phyloP scores from a whole-genome alignment of 2,888 invertebrate species.

The Platynereis dumerilii region DNA sequence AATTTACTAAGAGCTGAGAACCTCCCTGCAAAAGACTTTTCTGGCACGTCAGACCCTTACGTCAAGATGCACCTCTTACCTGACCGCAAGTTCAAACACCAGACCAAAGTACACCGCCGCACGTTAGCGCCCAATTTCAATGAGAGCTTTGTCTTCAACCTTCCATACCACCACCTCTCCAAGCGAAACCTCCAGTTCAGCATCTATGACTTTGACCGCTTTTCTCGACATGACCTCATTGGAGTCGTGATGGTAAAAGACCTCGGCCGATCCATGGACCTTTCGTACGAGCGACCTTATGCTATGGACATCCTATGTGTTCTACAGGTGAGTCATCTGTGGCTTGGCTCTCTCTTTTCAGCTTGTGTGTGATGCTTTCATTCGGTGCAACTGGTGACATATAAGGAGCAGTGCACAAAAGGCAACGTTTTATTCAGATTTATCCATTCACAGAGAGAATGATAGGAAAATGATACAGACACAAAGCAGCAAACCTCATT shows the following conservation, averaged over 20 bases:
- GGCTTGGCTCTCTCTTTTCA: no score
- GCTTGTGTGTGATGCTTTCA: not conserved
- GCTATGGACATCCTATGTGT: slow-evolving; percentile 81
- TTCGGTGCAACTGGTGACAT: slow-evolving; percentile 1
- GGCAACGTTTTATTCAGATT: no score
- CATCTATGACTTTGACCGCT: slow-evolving; percentile 87
- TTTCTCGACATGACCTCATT: slow-evolving; percentile 85
- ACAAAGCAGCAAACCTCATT: no score
- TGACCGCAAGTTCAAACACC: slow-evolving; percentile 71
- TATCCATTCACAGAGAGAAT: no score
- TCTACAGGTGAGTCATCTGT: slow-evolving; percentile 51
- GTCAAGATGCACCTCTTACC: slow-evolving; percentile 84
- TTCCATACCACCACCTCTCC: slow-evolving; percentile 77
- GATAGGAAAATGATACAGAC: no score
- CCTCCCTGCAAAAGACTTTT: slow-evolving; percentile 82
- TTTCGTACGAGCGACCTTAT: slow-evolving; percentile 82
- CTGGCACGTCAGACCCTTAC: slow-evolving; percentile 86
- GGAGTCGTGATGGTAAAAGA: slow-evolving; percentile 84
- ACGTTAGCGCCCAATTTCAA: slow-evolving; percentile 83
- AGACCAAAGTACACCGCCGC: slow-evolving; percentile 71
- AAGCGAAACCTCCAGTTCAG: slow-evolving; percentile 83
- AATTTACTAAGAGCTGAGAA: slow-evolving; percentile 78
- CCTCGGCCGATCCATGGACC: slow-evolving; percentile 75
- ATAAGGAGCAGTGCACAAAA: no score
- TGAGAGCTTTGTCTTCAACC: slow-evolving; percentile 84